Conservation (phyloP, 2,888 invertebrate genomes). For the Clepsis dumicolana region DNA sequence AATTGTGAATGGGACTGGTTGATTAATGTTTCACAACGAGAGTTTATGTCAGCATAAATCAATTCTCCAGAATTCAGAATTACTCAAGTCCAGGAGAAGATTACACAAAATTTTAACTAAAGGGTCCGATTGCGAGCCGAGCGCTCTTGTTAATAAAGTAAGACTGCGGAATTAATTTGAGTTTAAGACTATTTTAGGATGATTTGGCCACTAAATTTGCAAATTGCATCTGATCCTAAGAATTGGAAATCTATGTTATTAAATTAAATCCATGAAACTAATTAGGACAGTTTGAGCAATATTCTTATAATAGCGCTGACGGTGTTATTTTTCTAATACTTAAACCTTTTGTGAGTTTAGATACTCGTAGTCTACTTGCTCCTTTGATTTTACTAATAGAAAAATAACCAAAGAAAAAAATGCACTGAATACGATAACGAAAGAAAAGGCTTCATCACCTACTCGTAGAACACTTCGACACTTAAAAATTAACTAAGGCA, state of each 20-base stretch:
- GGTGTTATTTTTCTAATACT: too few relatives aligned
- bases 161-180: not conserved
- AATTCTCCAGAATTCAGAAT: slow-evolving; percentile 56
- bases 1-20: slow-evolving; percentile 54
- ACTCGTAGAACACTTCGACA: too few relatives aligned
- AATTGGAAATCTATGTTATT: slow-evolving; percentile 1
- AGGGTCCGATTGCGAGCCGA: slow-evolving; percentile 9
- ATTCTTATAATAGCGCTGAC: not conserved
- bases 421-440: too few relatives aligned
- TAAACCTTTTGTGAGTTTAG: not conserved
- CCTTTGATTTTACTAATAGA: too few relatives aligned
- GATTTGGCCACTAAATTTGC: slow-evolving; percentile 3
- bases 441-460: too few relatives aligned
- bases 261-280: not conserved
- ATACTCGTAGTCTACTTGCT: too few relatives aligned
- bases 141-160: slow-evolving; percentile 11
- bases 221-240: slow-evolving; percentile 14
- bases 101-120: slow-evolving; percentile 22
- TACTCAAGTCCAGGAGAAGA: slow-evolving; percentile 10
- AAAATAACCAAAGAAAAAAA: too few relatives aligned
- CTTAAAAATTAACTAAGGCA: too few relatives aligned
- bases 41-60: slow-evolving; percentile 58
- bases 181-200: not conserved
- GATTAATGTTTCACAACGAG: slow-evolving; percentile 58
- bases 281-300: not conserved